Base-by-base conservation (phyloP, 2,113 vertebrate species). In the Urocynchramus pylzowi region DNA sequence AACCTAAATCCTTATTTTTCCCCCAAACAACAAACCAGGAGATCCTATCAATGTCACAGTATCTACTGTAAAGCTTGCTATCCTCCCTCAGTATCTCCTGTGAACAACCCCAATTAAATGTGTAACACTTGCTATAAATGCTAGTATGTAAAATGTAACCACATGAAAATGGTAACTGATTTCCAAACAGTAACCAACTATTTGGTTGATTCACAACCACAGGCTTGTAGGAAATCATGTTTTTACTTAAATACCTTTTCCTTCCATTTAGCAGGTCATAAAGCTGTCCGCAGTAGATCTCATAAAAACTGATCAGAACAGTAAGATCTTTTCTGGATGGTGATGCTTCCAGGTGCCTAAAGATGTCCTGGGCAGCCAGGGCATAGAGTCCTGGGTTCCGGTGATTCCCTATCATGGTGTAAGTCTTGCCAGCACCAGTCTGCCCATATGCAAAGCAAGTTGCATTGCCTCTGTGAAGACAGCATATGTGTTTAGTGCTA, bases 381-480 rank as follows among this genome's bases (percentile, higher is more conserved):
- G 98, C 98, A 2, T 99, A 99, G 24, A 99, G 97, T 50, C 99
- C 99, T 11, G 98, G 98, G 78, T 97, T 98, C 59, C 94, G 96
- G 10, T 97, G 93, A 91, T 98, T 98, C 39, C 99, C 99, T 92
- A 99, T 98, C 99, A 99, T 99, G 71, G 99, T 99, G 94, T 99
- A 98, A 39, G 99, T 99, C 97, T 99, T 99, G 47, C 99, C 99
- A 78, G 99, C 98, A 84, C 99, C 99, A 45, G 99, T 99, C 95
- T 99, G 99, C 47, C 99, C 99, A 0, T 99, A 99, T 13, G 99
- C 99, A 97, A 99, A 99, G 95, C 99, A 99, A 65, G 99, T 99
- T 74, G 99, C 98, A 61, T 98, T 99, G 78, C 98, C 99, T 94
- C 99, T 99, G 89, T 52, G 84, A 74, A 96, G 92, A 93, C 67